phyloP scores from a whole-genome alignment of 2,797 vertebrate genomes.

The Ateles fusciceps region DNA sequence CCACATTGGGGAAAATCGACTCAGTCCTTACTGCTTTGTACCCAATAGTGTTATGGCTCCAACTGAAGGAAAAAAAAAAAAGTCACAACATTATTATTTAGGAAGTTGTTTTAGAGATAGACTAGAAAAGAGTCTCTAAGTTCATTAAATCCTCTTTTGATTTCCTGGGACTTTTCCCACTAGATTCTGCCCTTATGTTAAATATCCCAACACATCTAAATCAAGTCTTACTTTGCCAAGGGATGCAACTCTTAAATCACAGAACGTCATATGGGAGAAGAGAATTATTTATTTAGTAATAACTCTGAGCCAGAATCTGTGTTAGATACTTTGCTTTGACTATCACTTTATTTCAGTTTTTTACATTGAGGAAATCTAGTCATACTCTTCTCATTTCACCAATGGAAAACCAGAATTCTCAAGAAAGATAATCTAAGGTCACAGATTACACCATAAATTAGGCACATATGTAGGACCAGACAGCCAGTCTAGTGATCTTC shows the following conservation, averaged over 20 bases:
- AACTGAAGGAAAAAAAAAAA: neutral
- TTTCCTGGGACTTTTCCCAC: neutral
- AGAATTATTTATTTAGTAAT: neutral
- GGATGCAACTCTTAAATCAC: neutral
- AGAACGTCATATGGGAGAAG: neutral
- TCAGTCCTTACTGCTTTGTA: neutral
- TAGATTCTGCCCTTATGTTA: neutral
- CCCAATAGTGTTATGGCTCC: neutral
- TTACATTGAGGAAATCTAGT: neutral
- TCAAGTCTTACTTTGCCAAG: neutral
- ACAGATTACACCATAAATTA: neutral
- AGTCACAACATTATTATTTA: neutral
- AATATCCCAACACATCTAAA: neutral
- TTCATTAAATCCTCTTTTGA: neutral
- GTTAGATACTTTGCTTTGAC: neutral
- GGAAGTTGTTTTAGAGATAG: neutral
- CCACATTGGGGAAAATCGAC: neutral
- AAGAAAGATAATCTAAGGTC: neutral
- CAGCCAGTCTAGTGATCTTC: neutral
- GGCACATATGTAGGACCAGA: neutral
- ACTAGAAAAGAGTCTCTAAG: neutral
- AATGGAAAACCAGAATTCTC: neutral
- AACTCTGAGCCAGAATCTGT: neutral
- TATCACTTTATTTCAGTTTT: neutral
- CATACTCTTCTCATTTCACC: neutral